Evolutionary conservation across 2,797 vertebrate species (phyloP).

Genomic region (Eospalax fontanierii): DNA sequence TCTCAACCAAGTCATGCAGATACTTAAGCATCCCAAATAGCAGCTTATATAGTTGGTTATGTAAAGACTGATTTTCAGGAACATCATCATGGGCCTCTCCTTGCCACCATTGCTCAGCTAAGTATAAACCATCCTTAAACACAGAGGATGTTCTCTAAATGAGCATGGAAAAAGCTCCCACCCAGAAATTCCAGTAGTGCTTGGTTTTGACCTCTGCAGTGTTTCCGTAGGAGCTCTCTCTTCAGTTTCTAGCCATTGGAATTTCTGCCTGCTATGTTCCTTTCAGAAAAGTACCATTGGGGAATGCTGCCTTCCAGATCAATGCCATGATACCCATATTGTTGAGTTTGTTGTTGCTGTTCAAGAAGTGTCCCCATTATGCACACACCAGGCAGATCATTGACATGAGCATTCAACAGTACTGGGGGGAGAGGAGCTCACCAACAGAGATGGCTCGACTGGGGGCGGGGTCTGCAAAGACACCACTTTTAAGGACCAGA

Average conservation of each 20-base stretch:
- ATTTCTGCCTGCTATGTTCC: conserved; percentile 64
- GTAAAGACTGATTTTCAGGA: not conserved
- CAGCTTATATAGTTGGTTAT: not conserved
- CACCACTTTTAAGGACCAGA: conserved; percentile 83
- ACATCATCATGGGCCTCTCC: not conserved
- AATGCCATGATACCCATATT: conserved; percentile 59
- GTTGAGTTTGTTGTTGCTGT: conserved; percentile 69
- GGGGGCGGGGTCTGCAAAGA: conserved; percentile 70
- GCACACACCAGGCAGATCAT: conserved; percentile 51
- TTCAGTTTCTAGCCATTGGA: not conserved
- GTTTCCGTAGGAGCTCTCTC: conserved; percentile 40
- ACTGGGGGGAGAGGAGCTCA: conserved; percentile 8
- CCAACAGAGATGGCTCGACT: conserved; percentile 66
- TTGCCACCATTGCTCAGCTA: conserved; percentile 48
- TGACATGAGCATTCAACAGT: conserved; percentile 50
- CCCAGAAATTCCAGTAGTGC: conserved; percentile 62
- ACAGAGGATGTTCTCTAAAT: not conserved
- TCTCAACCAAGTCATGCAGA: not conserved
- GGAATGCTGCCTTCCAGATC: conserved; percentile 70
- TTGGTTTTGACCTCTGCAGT: conserved; percentile 66
- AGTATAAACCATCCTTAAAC: conserved; percentile 62
- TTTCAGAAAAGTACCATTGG: conserved; percentile 41
- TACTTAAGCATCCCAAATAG: conserved; percentile 18
- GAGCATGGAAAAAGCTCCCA: conserved; percentile 36
- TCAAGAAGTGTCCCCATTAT: conserved; percentile 71